Percentiles rank a stretch among this genome's conserved stretches.
phyloP scores from a whole-genome alignment of 2,797 vertebrate species.

The Coccyzus lansbergi region DNA sequence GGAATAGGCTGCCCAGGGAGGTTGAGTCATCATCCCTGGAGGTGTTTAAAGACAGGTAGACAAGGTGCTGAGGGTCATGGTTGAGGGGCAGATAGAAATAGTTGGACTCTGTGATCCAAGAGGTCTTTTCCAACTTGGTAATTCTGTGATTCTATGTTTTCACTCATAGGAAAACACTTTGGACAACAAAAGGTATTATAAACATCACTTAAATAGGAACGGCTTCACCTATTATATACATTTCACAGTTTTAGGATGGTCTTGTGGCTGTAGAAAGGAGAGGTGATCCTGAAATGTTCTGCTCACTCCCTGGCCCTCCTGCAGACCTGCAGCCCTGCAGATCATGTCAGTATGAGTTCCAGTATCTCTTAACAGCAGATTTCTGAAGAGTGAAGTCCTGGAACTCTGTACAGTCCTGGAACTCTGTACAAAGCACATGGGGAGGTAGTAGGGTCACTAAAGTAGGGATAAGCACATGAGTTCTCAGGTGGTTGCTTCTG shows the following conservation, averaged over 20 bases:
- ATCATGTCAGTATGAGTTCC: accelerated
- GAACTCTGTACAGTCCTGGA: neutral
- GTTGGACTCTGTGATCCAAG: no score
- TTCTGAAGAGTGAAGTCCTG: accelerated
- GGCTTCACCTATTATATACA: neutral
- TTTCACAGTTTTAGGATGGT: neutral
- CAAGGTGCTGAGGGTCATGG: no score
- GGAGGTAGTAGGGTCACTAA: neutral
- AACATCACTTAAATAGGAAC: neutral
- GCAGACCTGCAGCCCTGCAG: neutral
- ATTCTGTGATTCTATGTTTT: no score
- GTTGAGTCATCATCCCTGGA: no score
- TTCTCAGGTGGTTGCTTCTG: neutral
- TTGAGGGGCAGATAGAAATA: no score
- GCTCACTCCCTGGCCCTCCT: neutral
- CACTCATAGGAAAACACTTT: neutral
- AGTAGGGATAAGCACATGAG: neutral
- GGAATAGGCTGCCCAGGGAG: no score
- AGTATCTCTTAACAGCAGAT: neutral
- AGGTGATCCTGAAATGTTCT: neutral
- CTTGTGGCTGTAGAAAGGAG: neutral
- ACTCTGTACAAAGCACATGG: accelerated
- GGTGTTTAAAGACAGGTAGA: no score
- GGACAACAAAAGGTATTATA: neutral
- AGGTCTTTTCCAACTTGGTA: no score